These are phyloP conservation scores for Philantomba maxwellii DNA, from an alignment of 2,113 vertebrate genomes.

Conservation along the genomic window DNA sequence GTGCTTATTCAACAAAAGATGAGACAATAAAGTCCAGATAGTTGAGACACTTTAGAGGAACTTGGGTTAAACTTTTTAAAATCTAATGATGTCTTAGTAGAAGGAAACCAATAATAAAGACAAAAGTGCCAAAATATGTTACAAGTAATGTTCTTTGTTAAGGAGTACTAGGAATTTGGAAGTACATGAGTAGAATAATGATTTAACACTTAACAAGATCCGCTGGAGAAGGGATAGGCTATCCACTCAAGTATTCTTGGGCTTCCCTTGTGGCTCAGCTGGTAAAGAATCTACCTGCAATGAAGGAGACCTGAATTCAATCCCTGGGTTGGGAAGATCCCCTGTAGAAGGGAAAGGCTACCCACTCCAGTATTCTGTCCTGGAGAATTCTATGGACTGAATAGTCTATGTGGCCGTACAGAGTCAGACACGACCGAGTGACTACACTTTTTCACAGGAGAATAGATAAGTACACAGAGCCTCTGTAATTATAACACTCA, in stretches of 20 bases:
- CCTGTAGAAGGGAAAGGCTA: not conserved
- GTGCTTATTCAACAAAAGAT: not conserved
- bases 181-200: not conserved
- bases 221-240: not conserved
- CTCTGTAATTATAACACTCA: not conserved
- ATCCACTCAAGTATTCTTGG: not conserved
- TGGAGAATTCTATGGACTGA: not conserved
- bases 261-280: not conserved
- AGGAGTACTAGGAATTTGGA: not conserved
- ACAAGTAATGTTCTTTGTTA: not conserved
- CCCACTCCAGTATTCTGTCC: not conserved
- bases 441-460: not conserved
- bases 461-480: not conserved
- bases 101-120: not conserved
- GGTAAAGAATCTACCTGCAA: not conserved
- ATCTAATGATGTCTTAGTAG: not conserved
- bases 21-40: not conserved
- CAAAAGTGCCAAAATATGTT: not conserved
- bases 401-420: not conserved
- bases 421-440: accelerated
- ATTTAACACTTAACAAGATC: not conserved
- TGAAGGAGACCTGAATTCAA: not conserved
- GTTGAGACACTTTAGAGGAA: not conserved
- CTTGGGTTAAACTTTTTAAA: not conserved
- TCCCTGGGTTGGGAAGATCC: not conserved